Percentiles rank a stretch among this genome's conserved stretches.
Evolutionary conservation across 2,797 vertebrate genomes (phyloP).

Genomic region (Onychomys arenicola): DNA sequence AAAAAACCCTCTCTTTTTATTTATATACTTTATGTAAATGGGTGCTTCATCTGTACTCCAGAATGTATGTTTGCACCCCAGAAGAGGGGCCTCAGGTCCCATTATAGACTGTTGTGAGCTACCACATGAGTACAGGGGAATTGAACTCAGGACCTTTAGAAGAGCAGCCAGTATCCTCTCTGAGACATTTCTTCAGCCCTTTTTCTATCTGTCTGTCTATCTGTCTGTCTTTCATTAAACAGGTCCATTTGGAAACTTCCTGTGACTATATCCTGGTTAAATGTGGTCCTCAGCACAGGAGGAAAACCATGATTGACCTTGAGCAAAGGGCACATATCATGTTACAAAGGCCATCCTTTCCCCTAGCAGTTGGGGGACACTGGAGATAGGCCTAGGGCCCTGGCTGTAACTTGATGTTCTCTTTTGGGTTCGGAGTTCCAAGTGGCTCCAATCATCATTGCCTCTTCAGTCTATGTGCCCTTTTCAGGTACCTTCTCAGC

Average conservation of each 20-base stretch:
- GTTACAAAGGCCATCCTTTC: rapidly evolving
- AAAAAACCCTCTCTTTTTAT: neutral
- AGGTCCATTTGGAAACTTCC: neutral
- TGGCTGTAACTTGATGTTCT: rapidly evolving
- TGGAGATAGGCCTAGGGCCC: rapidly evolving
- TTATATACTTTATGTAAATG: neutral
- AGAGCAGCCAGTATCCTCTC: neutral
- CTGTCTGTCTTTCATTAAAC: neutral
- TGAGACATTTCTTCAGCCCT: neutral
- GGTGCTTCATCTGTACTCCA: neutral
- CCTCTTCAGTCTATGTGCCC: rapidly evolving
- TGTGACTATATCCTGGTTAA: neutral
- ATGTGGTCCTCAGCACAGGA: neutral
- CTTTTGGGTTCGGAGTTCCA: neutral
- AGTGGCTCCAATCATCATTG: rapidly evolving
- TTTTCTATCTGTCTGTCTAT: no score
- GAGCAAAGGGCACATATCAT: rapidly evolving
- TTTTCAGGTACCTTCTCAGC: neutral
- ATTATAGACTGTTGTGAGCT: neutral
- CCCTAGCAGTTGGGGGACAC: rapidly evolving
- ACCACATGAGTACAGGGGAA: neutral
- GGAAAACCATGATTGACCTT: neutral
- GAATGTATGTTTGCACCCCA: neutral
- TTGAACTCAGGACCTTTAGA: neutral
- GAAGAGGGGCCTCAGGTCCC: neutral